A percentile compares a stretch with the other conserved stretches of the same genome.
Conservation (phyloP, 2,113 vertebrate genomes). For the Heliornis fulica region DNA sequence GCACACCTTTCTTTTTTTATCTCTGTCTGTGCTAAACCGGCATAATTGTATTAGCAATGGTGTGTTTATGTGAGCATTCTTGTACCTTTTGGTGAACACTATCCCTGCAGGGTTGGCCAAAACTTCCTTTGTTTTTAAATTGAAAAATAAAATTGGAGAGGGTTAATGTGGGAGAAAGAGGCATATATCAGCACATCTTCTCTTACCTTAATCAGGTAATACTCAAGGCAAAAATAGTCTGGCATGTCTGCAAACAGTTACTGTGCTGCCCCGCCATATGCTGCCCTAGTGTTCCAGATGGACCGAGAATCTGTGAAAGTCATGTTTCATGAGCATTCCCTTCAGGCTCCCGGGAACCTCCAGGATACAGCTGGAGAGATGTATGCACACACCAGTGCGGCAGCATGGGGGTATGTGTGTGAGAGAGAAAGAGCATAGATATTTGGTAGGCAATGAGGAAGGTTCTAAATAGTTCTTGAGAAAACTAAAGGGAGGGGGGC, state of each 20-base stretch:
- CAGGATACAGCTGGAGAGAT: slow-evolving; percentile 61
- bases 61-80: neutral
- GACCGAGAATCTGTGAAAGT: slow-evolving; percentile 57
- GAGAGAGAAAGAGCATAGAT: neutral
- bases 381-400: neutral
- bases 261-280: slow-evolving; percentile 52
- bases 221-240: slow-evolving; percentile 22
- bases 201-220: slow-evolving; percentile 47
- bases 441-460: neutral
- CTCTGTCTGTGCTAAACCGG: slow-evolving; percentile 8
- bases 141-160: slow-evolving; percentile 44
- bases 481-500: neutral
- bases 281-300: slow-evolving; percentile 56
- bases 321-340: slow-evolving; percentile 67
- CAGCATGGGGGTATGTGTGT: neutral
- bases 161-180: slow-evolving; percentile 11
- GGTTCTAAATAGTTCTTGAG: neutral
- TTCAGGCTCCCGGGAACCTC: slow-evolving; percentile 53
- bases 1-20: slow-evolving; percentile 30
- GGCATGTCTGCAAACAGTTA: slow-evolving; percentile 45
- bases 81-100: neutral
- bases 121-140: neutral
- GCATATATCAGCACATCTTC: neutral
- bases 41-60: slow-evolving; percentile 9
- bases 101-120: neutral